A percentile compares a stretch with the other conserved stretches of the same genome.
Conservation (phyloP, 1,140 invertebrate genomes). For the Heliconius hewitsoni region DNA sequence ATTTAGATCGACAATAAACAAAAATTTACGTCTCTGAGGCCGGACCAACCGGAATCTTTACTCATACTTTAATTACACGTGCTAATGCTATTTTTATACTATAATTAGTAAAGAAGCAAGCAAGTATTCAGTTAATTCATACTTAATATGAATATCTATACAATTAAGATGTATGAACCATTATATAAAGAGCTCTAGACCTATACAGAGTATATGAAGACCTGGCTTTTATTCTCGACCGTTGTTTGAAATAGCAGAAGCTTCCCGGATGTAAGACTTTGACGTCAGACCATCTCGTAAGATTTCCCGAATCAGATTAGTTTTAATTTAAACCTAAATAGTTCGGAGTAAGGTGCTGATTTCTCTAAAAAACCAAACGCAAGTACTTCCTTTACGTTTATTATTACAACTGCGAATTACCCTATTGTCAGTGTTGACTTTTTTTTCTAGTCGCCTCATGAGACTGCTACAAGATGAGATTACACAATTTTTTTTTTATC, state of each 20-base stretch:
- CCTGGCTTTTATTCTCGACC: conserved; percentile 31
- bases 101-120: neutral
- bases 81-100: neutral
- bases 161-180: conserved; percentile 39
- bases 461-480: neutral
- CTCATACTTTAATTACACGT: neutral
- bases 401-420: conserved; percentile 40
- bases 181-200: conserved; percentile 29
- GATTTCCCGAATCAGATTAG: conserved; percentile 60
- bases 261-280: conserved; percentile 73
- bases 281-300: conserved; percentile 70
- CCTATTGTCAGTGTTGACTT: conserved; percentile 31
- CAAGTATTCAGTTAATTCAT: neutral
- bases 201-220: conserved; percentile 20
- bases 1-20: no score
- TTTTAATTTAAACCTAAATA: conserved; percentile 53
- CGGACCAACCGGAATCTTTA: no score
- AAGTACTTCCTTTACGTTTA: conserved; percentile 36
- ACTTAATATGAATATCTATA: conserved; percentile 41
- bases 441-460: conserved; percentile 7
- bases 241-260: conserved; percentile 65
- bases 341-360: conserved; percentile 46
- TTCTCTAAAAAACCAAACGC: conserved; percentile 1
- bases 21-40: no score
- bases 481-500: neutral